A percentile compares a stretch with the other conserved stretches of the same genome.
Conservation (phyloP, 2,113 vertebrate species). For the Numida meleagris region DNA sequence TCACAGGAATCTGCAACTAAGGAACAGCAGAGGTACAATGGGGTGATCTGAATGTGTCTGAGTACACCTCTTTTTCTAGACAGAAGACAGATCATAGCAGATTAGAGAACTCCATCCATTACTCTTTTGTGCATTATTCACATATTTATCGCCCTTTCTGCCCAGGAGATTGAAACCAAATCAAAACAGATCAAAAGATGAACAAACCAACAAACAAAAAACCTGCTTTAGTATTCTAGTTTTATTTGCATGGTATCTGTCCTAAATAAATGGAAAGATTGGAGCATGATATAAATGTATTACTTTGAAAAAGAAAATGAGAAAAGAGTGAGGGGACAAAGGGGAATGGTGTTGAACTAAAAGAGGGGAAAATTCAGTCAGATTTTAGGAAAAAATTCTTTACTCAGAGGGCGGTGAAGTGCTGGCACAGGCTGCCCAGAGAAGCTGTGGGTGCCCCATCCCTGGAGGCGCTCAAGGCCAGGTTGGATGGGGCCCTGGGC, state of each 20-base stretch:
- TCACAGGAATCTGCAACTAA: fast-evolving
- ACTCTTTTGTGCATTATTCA: background rate
- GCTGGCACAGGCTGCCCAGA: too few species aligned
- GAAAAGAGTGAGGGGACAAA: background rate
- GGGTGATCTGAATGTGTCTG: background rate
- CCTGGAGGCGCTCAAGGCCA: too few species aligned
- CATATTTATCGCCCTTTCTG: background rate
- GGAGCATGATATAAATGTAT: background rate
- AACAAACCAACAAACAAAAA: background rate
- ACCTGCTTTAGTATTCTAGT: background rate
- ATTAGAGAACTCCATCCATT: background rate
- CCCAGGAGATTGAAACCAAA: background rate
- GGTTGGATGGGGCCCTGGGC: too few species aligned
- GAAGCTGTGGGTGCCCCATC: too few species aligned
- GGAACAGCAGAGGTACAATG: fast-evolving
- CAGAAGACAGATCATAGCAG: background rate
- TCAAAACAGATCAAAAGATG: background rate
- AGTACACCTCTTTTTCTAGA: background rate
- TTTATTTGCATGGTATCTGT: background rate
- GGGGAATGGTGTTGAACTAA: too few species aligned
- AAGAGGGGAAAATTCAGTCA: too few species aligned
- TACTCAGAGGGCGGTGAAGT: too few species aligned
- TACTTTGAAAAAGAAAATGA: fast-evolving
- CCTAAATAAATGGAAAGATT: fast-evolving
- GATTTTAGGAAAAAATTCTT: too few species aligned